A percentile compares a stretch with the other conserved stretches of the same genome.
Conservation (phyloP, 2,113 vertebrate genomes). For the Hystrix brachyura region DNA sequence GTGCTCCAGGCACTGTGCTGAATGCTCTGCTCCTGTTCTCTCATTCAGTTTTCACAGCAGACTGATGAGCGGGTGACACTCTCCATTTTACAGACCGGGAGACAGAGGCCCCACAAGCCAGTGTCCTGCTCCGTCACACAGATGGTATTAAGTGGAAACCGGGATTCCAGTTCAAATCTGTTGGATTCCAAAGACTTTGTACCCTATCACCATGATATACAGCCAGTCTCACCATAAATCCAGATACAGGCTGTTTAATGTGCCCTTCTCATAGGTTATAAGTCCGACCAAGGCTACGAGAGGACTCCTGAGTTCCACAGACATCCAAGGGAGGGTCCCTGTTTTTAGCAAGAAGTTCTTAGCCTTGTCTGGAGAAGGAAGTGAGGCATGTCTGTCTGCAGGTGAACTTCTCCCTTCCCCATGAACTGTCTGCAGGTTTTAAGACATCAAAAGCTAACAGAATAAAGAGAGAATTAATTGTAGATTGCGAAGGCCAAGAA, state of each 20-base stretch:
- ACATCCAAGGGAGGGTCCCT: not conserved
- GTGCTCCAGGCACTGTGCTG: not conserved
- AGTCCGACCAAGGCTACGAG: not conserved
- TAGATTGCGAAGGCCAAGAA: not conserved
- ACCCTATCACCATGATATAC: not conserved
- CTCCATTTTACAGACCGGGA: conserved; percentile 35
- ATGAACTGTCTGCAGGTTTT: not conserved
- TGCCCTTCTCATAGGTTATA: not conserved
- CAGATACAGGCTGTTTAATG: not conserved
- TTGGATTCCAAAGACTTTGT: not conserved
- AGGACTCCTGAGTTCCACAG: not conserved
- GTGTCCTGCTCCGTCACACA: not conserved
- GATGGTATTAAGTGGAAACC: not conserved
- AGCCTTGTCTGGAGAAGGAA: conserved; percentile 22
- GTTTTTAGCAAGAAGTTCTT: not conserved
- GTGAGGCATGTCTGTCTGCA: not conserved
- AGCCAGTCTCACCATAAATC: not conserved
- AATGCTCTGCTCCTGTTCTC: not conserved
- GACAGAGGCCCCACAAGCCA: not conserved
- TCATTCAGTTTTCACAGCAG: not conserved
- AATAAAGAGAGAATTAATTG: not conserved
- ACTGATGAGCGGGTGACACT: not conserved
- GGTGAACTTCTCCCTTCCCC: not conserved
- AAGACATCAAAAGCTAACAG: conserved; percentile 6
- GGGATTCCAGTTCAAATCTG: not conserved